Base-by-base conservation (phyloP, 2,888 invertebrate genomes). In the Zygaena filipendulae region DNA sequence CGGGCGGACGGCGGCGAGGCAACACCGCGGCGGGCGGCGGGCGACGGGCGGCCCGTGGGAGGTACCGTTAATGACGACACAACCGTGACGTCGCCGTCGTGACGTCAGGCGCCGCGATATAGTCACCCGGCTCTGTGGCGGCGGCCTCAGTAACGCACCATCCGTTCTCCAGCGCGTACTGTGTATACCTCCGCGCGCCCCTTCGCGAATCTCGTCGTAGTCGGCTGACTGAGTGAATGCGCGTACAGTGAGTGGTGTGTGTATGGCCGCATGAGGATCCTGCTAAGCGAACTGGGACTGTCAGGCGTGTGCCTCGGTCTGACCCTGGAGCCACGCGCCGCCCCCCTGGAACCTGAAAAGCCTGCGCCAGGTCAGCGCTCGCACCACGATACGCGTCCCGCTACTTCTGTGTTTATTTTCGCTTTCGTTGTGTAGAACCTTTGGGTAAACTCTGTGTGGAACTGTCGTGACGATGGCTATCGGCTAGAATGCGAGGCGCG, bases 111-210 rank as follows among this genome's bases (percentile, higher is more conserved):
- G 52, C 49, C 60, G 77, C 71, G 79, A 80, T 80, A 80, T 79
- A 80, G 79, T 67, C 74, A 68, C 69, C 69, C 66, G 71, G 59
- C 68, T 70, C 70, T 58, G 66, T 69, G 72, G 69, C 72, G 75
- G 71, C 74, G 75, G 75, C 77, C 75, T 80, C 77, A 80, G 80
- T 80, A 79, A 72, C 75, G 75, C 77, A 79, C 75, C 74, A 70
- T 43, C 71, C 71, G 77, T 68, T 66, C 70, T 53, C 64, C 60
- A 64, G 70, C 57, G 70, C 70, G 62, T 58, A 64, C 25, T 7
- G 4, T 4, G 45, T 41, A 44, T 42, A 40, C 61, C 67, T 66
- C 64, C 60, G 63, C 60, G 66, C 60, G 59, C 58, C 57, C 54
- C 59, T 58, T 60, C 62, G 69, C 45, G 47, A 50, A 49, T 52